Evolutionary conservation across 2,797 vertebrate genomes (phyloP).

Genomic region (Falco naumanni): DNA sequence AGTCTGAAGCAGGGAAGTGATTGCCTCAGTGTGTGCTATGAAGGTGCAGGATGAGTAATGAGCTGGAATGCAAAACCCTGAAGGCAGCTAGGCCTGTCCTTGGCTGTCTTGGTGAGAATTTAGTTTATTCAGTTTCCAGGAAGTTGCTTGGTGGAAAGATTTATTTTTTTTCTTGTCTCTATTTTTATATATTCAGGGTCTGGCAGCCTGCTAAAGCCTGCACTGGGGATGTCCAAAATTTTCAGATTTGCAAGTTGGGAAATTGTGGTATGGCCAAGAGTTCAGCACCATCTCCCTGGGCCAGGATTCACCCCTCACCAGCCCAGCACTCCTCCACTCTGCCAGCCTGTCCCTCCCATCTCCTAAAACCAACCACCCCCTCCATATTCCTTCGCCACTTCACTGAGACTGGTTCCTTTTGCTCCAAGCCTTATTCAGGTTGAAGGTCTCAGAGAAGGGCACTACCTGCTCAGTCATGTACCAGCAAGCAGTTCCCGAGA

Average conservation of each 20-base stretch:
- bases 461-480: not conserved
- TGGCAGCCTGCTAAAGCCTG: not conserved
- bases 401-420: not conserved
- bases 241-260: not conserved
- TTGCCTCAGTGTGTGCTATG: not conserved
- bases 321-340: not conserved
- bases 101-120: not conserved
- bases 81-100: not conserved
- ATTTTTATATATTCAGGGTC: not conserved
- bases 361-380: fast-evolving
- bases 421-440: not conserved
- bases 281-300: not conserved
- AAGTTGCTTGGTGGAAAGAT: not conserved
- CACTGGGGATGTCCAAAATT: not conserved
- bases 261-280: not conserved
- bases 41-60: not conserved
- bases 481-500: not conserved
- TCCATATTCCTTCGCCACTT: fast-evolving
- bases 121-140: not conserved
- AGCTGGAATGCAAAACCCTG: not conserved
- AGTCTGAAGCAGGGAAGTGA: not conserved
- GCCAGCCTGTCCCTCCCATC: not conserved
- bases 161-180: not conserved
- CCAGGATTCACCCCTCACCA: not conserved
- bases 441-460: not conserved